A percentile compares a stretch with the other conserved stretches of the same genome.
These are phyloP conservation scores for Sorex araneus DNA, from an alignment of 2,113 vertebrate genomes.

Conservation along the genomic window DNA sequence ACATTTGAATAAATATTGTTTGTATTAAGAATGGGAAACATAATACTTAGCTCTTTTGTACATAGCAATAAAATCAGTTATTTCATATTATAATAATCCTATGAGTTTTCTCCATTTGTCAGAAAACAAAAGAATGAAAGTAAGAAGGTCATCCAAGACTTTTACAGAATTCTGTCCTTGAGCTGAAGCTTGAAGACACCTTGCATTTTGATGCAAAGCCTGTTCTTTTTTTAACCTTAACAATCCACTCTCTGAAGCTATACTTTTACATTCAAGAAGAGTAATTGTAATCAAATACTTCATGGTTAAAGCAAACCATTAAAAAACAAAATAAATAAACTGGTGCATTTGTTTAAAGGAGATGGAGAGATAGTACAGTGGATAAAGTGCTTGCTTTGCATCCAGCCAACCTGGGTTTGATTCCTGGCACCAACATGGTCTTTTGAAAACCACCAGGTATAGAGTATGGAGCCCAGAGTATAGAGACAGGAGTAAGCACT, in stretches of 20 bases:
- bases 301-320: neutral
- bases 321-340: too few species aligned
- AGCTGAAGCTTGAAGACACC: neutral
- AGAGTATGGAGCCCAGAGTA: too few species aligned
- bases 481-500: too few species aligned
- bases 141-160: neutral
- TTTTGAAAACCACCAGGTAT: too few species aligned
- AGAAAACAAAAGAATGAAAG: neutral
- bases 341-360: too few species aligned
- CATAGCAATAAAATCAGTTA: neutral
- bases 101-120: neutral
- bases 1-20: conserved; percentile 26
- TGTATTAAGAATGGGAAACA: neutral
- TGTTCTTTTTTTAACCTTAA: neutral
- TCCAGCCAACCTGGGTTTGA: too few species aligned
- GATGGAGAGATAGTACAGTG: too few species aligned
- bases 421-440: too few species aligned
- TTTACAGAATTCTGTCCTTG: neutral
- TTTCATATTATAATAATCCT: neutral
- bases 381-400: too few species aligned
- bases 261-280: neutral
- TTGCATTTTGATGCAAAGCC: neutral
- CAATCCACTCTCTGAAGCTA: neutral
- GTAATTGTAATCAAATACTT: neutral
- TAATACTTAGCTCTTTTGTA: neutral